Base-by-base conservation (phyloP, 64 coral and sea anemone species). In the Pachyseris speciosa region DNA sequence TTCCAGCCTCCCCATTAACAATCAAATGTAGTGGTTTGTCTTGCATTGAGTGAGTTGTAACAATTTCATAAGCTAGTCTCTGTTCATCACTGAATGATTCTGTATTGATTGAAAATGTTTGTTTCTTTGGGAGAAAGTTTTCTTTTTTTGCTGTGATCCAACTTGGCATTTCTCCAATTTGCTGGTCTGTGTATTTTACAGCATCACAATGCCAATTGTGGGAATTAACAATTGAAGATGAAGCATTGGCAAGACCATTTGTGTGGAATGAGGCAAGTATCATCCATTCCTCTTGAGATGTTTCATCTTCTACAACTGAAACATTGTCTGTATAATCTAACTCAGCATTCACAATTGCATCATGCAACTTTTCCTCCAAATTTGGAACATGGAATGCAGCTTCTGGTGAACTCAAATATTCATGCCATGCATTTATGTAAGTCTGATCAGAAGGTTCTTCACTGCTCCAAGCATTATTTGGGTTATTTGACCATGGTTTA, bases 81-180 rank as follows among this genome's bases (percentile, higher is more conserved):
- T n/a, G n/a, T n/a, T n/a, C n/a, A n/a, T n/a, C n/a, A n/a, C n/a
- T n/a, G n/a, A n/a, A n/a, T n/a, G n/a, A n/a, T n/a, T n/a, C n/a
- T n/a, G n/a, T n/a, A n/a, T n/a, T n/a, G n/a, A n/a, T n/a, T n/a
- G 69, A 45, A 45, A 45, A 45, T 45, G 43, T 45, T 45, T 45
- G 43, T 45, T 45, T 45, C 43, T 11, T 45, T 45, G 43, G 43
- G 11, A 45, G 69, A 73, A 73, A 73, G 69, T 73, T 73, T 53
- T 78, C 74, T 78, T 53, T 78, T 49, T 78, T 78, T 44, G 13
- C 45, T 78, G 25, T 86, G 20, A 86, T 86, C 83, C 32, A 65
- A 20, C 8, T 87, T 20, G 84, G 65, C 84, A 87, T 87, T 71
- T 71, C 67, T 20, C 84, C 84, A 49, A 87, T 71, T 50, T 87